Base-by-base conservation (phyloP, 2,113 vertebrate genomes). In the Solea solea region DNA sequence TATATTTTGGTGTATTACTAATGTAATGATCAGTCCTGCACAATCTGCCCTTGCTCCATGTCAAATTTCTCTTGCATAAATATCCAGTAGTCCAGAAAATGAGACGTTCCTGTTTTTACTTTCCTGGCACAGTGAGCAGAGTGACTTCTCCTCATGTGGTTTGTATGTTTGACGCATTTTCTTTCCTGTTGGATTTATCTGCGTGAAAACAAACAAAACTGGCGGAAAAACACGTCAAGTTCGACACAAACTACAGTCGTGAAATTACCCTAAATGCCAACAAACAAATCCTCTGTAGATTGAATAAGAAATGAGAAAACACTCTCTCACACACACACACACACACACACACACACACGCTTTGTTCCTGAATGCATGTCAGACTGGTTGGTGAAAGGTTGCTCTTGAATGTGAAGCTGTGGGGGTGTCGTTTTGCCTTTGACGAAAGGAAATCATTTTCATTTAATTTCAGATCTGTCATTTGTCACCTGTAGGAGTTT, bases 281-380 rank as follows among this genome's bases (percentile, higher is more conserved):
- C 28, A 68, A 68, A 62, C 45, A 81, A 58, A 72, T 69, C 51
- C 77, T 67, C 74, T 8, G 49, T 50, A 51, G 64, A 48, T 44
- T 16, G 1, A 15, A 46, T 13, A 42, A 59, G 59, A 66, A 77
- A 79, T 64, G 75, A 74, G 69, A 75, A 73, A 79, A 51, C n/a
- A n/a, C n/a, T n/a, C n/a, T n/a, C n/a, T n/a, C n/a, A n/a, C n/a
- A n/a, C n/a, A 21, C 21, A 21, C 21, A 1, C 21, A 1, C 21
- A 21, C 21, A 21, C 21, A 21, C 21, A 21, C 56, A 73, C 68
- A 69, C 44, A 52, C 4, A 10, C 53, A 14, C 56, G 25, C 9
- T 45, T 28, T 57, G 28, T 41, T 77, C 21, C 45, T 25, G 54
- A 64, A 49, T 12, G 69, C 56, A 62, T 69, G 67, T 75, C 73